These are phyloP conservation scores for Hirtodrosophila trivittata DNA, from an alignment of 2,888 invertebrate species.

Conservation along the genomic window DNA sequence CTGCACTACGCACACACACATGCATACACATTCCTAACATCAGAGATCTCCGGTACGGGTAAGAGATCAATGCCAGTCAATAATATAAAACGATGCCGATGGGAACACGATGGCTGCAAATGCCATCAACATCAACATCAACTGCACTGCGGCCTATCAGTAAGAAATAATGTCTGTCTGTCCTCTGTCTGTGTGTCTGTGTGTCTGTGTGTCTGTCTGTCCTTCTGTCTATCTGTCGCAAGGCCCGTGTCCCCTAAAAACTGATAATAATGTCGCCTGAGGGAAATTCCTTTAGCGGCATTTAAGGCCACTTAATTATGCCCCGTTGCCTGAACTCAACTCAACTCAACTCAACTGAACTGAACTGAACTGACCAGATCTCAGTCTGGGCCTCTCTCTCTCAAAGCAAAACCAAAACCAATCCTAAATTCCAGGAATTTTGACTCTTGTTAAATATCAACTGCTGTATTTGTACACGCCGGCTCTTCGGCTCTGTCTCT, in stretches of 20 bases:
- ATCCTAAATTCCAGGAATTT: conserved; percentile 81
- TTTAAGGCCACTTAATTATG: conserved; percentile 77
- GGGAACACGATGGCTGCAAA: conserved; percentile 27
- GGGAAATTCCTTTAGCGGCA: conserved; percentile 78
- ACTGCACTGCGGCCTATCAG: conserved; percentile 50
- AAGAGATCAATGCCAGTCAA: conserved; percentile 45
- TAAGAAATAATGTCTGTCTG: conserved; percentile 25
- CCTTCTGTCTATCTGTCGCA: conserved; percentile 26
- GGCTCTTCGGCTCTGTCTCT: conserved; percentile 35
- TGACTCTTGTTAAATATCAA: conserved; percentile 73
- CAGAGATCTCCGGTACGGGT: neutral
- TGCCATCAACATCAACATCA: conserved; percentile 42
- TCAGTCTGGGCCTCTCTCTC: conserved; percentile 16
- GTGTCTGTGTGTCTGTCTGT: conserved; percentile 10
- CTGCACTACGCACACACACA: conserved; percentile 2
- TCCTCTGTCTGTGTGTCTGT: neutral
- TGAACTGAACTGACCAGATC: conserved; percentile 33
- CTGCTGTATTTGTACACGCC: conserved; percentile 71
- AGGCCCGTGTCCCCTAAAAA: conserved; percentile 40
- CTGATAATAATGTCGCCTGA: conserved; percentile 77
- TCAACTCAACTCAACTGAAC: conserved; percentile 6
- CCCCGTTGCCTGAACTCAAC: conserved; percentile 36
- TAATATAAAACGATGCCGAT: conserved; percentile 42
- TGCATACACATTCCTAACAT: conserved; percentile 2
- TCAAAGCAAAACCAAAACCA: conserved; percentile 53